Base-by-base conservation (phyloP, 1,140 invertebrate species). In the Zaprionus ghesquierei region DNA sequence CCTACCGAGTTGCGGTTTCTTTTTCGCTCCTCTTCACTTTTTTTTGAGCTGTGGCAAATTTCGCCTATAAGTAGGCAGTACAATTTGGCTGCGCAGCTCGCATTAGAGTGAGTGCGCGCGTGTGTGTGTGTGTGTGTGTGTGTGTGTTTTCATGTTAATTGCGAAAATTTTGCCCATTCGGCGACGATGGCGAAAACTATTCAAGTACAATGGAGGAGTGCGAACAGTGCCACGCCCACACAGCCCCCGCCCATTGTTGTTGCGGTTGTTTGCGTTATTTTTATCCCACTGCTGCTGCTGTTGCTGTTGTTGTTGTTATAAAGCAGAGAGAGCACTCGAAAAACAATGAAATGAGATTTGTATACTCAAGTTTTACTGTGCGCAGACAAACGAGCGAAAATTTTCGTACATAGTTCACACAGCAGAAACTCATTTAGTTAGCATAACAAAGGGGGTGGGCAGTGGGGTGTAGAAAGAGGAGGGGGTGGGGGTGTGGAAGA, bases 271-370 rank as follows among this genome's bases (percentile, higher is more conserved):
- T 41, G 35, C 35, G n/a, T 41, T 41, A 41, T 41, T 41, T 44
- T 33, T 55, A 27, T 23, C 35, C 8, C 15, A 25, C 13, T 44
- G 44, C 10, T 58, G 53, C 18, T 61, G 51, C 35, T 79, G 69
- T 61, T 79, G 80, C 68, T 82, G 61, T 58, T 69, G 27, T 33
- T 66, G 54, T 38, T 68, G 23, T 64, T 54, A 29, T 23, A 23
- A 49, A 10, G 68, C 49, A 64, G 59, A 23, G 46, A 64, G 72
- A 50, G 72, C 84, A 87, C 84, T 84, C 84, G 79, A 84, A 89
- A 87, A 87, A 89, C 84, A 89, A 89, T 89, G 77, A 89, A 89
- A 89, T 89, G 62, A 89, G 89, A 89, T 89, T 89, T 89, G 84
- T 89, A 89, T 81, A 79, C 79, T 89, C 78, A 89, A 89, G 85